Evolutionary conservation across 2,888 invertebrate species (phyloP).

Genomic region (Emmelina monodactyla): DNA sequence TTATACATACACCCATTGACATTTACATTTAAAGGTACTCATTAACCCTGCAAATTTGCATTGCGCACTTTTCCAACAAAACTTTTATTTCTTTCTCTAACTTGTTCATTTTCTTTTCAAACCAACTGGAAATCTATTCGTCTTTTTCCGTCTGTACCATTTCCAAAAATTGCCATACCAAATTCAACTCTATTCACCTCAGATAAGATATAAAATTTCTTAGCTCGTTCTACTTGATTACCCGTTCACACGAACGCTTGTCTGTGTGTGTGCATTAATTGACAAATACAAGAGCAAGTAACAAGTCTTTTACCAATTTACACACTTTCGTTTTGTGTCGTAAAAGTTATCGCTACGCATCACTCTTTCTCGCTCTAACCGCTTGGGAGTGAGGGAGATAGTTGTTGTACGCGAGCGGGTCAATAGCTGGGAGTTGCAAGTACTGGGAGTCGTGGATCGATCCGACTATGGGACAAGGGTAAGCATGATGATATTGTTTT

Average conservation of each 20-base stretch:
- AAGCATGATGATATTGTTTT: slow-evolving; percentile 21
- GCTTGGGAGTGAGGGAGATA: not conserved
- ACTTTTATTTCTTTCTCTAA: too few species aligned
- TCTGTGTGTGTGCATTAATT: slow-evolving; percentile 42
- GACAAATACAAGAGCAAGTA: slow-evolving; percentile 28
- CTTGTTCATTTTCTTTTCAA: too few species aligned
- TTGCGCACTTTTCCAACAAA: too few species aligned
- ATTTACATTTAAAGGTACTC: too few species aligned
- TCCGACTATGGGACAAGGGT: slow-evolving; percentile 22
- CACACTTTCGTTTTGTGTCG: not conserved
- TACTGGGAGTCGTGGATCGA: slow-evolving; percentile 33
- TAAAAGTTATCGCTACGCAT: not conserved
- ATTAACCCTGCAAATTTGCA: too few species aligned
- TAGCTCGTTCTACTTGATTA: not conserved
- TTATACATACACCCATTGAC: too few species aligned
- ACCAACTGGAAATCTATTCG: too few species aligned
- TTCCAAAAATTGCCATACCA: too few species aligned
- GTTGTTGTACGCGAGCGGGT: not conserved
- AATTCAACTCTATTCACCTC: too few species aligned
- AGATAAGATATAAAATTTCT: too few species aligned
- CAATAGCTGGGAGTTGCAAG: not conserved
- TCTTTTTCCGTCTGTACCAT: too few species aligned
- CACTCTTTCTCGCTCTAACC: not conserved
- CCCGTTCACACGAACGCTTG: not conserved
- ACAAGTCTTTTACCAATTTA: not conserved